Evolutionary conservation across 2,113 vertebrate genomes (phyloP).

Genomic region (Arizona elegans): DNA sequence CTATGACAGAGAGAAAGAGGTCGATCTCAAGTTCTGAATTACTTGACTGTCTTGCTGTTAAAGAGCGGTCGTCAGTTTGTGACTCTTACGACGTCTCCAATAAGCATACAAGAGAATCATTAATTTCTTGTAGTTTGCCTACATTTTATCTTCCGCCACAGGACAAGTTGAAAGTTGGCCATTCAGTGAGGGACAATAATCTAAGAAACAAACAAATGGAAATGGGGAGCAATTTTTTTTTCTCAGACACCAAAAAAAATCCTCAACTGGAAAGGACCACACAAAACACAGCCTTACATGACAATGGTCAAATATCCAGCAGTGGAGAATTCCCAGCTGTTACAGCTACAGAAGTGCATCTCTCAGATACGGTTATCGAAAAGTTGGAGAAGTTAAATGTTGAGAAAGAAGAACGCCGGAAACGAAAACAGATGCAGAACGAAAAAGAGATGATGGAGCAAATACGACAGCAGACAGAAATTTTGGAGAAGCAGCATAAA

Average conservation of each 20-base stretch:
- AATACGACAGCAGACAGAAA: constrained; percentile 89
- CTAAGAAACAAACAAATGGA: constrained; percentile 60
- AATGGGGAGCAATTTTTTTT: constrained; percentile 43
- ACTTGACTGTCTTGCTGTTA: constrained; percentile 42
- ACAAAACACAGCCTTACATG: constrained; percentile 17
- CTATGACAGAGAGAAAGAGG: constrained; percentile 10
- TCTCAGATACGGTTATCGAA: constrained; percentile 74
- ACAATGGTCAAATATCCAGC: constrained; percentile 31
- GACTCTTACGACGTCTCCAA: constrained; percentile 50
- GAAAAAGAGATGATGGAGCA: constrained; percentile 96
- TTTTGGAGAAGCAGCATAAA: constrained; percentile 82
- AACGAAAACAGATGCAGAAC: constrained; percentile 83
- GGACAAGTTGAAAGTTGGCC: constrained; percentile 59
- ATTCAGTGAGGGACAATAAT: constrained; percentile 53
- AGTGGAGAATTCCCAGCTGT: constrained; percentile 37
- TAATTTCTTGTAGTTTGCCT: constrained; percentile 78
- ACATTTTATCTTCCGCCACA: constrained; percentile 85
- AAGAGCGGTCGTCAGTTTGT: neutral
- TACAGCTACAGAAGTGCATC: constrained; percentile 35
- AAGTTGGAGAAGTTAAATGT: constrained; percentile 86
- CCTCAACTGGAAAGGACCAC: constrained; percentile 3
- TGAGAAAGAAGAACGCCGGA: constrained; percentile 86
- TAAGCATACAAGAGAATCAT: constrained; percentile 60
- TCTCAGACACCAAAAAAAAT: constrained; percentile 21
- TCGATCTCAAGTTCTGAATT: constrained; percentile 37